Base-by-base conservation (phyloP, 2,113 vertebrate species). In the Acanthochromis polyacanthus region DNA sequence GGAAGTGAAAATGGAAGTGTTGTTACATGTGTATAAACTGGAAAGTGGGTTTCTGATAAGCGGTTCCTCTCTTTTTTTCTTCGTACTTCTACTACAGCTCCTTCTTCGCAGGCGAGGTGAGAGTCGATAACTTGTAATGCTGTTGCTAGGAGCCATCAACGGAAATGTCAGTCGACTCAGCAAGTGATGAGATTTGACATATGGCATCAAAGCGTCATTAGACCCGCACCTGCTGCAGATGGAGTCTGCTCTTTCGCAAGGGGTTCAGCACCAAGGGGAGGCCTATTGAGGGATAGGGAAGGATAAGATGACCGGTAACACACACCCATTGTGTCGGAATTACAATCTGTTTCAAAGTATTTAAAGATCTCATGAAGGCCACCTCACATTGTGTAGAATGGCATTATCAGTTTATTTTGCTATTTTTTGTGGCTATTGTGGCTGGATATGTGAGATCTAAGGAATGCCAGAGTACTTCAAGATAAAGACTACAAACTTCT, bases 131-230 rank as follows among this genome's bases (percentile, higher is more conserved):
- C 78, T 93, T 73, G 67, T 88, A 81, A 88, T 89, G 89, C 93
- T 62, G 93, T 95, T 95, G 94, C 95, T 95, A 94, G 92, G 94
- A 91, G 92, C 93, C 93, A 92, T 94, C 93, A 94, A 93, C 93
- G 93, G 93, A 98, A 98, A 97, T 97, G 96, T 97, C 96, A 97
- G 88, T 96, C 95, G 84, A 95, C 98, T 94, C 96, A 98, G 96
- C 96, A 96, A 97, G 97, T 94, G 96, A 97, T 95, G 95, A 95
- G 94, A 95, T 95, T 95, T 99, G 97, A 96, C 97, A 98, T 97
- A 97, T 97, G 95, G 96, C 96, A 96, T 98, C 96, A 97, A 96
- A 97, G 95, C 94, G 91, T 96, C 96, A 95, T 98, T 98, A 97
- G 95, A 95, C 93, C 89, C 88, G 94, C 92, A 95, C 95, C 97